A percentile compares a stretch with the other conserved stretches of the same genome.
Evolutionary conservation across 2,797 vertebrate genomes (phyloP).

Genomic region (Etheostoma nigrum): DNA sequence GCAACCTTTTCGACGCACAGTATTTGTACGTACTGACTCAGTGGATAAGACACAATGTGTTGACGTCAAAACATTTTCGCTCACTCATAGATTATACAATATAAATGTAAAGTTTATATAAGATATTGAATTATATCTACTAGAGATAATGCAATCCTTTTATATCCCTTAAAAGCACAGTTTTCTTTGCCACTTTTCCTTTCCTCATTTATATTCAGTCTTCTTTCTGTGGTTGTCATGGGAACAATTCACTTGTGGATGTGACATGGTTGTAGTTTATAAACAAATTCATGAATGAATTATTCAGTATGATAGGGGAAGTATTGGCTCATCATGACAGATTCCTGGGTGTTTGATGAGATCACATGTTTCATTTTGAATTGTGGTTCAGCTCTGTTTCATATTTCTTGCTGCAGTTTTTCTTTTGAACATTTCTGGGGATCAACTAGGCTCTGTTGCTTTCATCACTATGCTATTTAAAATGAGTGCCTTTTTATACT

Average conservation of each 20-base stretch:
- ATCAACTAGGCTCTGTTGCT: constrained; percentile 24
- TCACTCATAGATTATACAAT: constrained; percentile 40
- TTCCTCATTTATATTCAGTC: constrained; percentile 20
- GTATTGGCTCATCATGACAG: constrained; percentile 26
- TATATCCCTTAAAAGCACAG: constrained; percentile 31
- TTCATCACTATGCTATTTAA: constrained; percentile 16
- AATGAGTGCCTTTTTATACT: constrained; percentile 61
- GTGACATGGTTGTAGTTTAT: constrained; percentile 25
- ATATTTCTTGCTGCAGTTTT: constrained; percentile 29
- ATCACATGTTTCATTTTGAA: constrained; percentile 44
- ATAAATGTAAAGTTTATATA: constrained; percentile 50
- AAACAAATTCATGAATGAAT: constrained; percentile 49
- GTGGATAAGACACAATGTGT: constrained; percentile 18
- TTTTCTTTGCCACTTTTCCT: neutral
- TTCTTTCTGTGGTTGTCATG: constrained; percentile 51
- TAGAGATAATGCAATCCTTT: constrained; percentile 38
- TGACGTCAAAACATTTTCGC: constrained; percentile 22
- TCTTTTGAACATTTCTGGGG: constrained; percentile 9
- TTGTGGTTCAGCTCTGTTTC: constrained; percentile 6
- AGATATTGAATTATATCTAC: constrained; percentile 31
- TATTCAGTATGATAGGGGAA: constrained; percentile 29
- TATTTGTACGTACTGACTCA: constrained; percentile 26
- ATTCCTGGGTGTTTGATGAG: constrained; percentile 42
- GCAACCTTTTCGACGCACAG: constrained; percentile 18
- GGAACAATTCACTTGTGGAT: constrained; percentile 53